phyloP scores from a whole-genome alignment of 2,888 invertebrate species.

The Heterodera filipjevi region DNA sequence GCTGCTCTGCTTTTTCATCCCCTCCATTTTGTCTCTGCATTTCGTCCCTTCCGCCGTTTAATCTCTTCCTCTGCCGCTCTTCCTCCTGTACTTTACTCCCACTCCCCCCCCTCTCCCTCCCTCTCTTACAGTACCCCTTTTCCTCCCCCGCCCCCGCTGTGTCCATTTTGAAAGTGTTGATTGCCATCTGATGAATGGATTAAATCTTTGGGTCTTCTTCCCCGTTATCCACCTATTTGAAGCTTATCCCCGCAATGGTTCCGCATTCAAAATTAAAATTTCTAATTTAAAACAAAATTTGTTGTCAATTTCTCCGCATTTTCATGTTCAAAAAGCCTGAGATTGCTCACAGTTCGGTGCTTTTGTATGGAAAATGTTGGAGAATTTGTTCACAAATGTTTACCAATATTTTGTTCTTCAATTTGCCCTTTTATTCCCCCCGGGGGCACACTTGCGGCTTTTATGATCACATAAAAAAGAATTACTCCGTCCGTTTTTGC shows the following conservation, averaged over 20 bases:
- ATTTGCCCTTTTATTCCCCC: not conserved
- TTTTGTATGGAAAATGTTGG: constrained; percentile 6
- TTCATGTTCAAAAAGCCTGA: not conserved
- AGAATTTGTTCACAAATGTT: not conserved
- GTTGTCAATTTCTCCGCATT: not conserved
- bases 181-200: not conserved
- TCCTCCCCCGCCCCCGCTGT: not conserved
- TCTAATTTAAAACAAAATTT: not conserved
- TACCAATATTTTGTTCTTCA: not conserved
- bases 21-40: not conserved
- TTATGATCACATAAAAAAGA: not conserved
- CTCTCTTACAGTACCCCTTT: not conserved
- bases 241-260: not conserved
- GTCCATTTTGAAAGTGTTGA: not conserved
- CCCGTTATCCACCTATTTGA: not conserved
- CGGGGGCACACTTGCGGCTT: not conserved
- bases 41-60: not conserved
- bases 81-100: not conserved
- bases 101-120: not conserved
- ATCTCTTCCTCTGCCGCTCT: not conserved
- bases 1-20: too few relatives aligned
- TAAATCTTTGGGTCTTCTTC: not conserved
- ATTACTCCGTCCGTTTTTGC: not conserved
- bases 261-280: not conserved
- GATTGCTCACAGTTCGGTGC: not conserved